Base-by-base conservation (phyloP, 2,113 vertebrate genomes). In the Silurus glanis region DNA sequence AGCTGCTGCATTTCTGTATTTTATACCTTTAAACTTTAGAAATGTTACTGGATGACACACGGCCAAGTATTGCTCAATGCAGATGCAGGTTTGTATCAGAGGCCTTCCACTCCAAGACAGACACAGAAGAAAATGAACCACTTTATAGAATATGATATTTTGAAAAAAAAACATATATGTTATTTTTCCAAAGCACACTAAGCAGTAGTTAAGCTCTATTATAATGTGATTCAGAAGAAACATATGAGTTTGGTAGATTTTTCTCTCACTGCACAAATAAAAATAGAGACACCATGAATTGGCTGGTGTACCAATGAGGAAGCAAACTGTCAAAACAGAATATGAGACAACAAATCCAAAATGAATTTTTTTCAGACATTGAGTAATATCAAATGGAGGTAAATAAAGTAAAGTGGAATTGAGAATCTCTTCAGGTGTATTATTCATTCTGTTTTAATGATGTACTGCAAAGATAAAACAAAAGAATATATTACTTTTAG, bases 31-130 rank as follows among this genome's bases (percentile, higher is more conserved):
- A 56, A 79, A 72, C 72, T n/a, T 82, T 5, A 87, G 16, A 61
- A 87, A 89, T 37, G 17, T 85, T 9, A 85, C 12, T 7, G 83
- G 83, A 49, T 85, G 51, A 88, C 85, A 21, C 51, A 85, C 79
- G 2, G 79, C 87, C 17, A 88, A 28, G 74, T 85, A 88, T 13
- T 85, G 79, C 55, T 85, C 86, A 62, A 89, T 14, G 56, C 83
- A 89, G 51, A 87, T 85, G 13, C 21, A 87, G 61, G 75, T 45
- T 80, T 88, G 79, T n/a, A 85, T 13, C 1, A 85, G 23, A 51
- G 83, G 83, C 75, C 83, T 85, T 53, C 59, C 19, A 37, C 19
- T 82, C 79, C 79, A 88, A 51, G 37, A 21, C 1, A 87, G 6
- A 21, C 82, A 58, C 56, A 85, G 28, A 16, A 79, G 5, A 28